These are phyloP conservation scores for Lasius fuliginosus DNA, from an alignment of 2,888 invertebrate genomes.

Conservation along the genomic window DNA sequence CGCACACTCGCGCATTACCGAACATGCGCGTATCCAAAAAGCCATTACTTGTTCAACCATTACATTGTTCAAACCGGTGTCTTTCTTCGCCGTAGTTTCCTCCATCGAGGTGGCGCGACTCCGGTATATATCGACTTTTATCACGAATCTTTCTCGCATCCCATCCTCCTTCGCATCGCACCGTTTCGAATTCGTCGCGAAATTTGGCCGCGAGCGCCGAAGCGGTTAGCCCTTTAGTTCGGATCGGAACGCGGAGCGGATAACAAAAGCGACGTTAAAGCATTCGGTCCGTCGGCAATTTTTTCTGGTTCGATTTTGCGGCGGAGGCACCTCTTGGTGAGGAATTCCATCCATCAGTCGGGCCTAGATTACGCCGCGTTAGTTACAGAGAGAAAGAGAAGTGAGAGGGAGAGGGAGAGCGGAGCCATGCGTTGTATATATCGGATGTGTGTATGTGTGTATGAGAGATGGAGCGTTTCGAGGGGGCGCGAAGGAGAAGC, in stretches of 20 bases:
- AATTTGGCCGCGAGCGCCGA: constrained; percentile 58
- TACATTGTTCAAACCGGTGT: constrained; percentile 16
- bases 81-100: constrained; percentile 33
- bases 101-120: background rate
- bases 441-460: background rate
- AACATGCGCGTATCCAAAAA: constrained; percentile 34
- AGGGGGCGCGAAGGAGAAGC: constrained; percentile 51
- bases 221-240: constrained; percentile 51
- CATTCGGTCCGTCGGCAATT: constrained; percentile 72
- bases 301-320: constrained; percentile 71
- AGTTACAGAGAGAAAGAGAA: constrained; percentile 53
- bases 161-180: constrained; percentile 8
- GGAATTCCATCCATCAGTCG: constrained; percentile 74
- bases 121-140: constrained; percentile 26
- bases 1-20: background rate
- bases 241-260: constrained; percentile 53
- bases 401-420: background rate
- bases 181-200: constrained; percentile 60
- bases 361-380: constrained; percentile 65
- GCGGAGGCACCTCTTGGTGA: constrained; percentile 64
- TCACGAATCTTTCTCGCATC: constrained; percentile 28
- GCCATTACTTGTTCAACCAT: constrained; percentile 47
- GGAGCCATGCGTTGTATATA: background rate
- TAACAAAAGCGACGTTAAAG: constrained; percentile 76
- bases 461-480: constrained; percentile 50